A percentile compares a stretch with the other conserved stretches of the same genome.
Evolutionary conservation across 2,797 vertebrate species (phyloP).

Genomic region (Eulemur mongoz): DNA sequence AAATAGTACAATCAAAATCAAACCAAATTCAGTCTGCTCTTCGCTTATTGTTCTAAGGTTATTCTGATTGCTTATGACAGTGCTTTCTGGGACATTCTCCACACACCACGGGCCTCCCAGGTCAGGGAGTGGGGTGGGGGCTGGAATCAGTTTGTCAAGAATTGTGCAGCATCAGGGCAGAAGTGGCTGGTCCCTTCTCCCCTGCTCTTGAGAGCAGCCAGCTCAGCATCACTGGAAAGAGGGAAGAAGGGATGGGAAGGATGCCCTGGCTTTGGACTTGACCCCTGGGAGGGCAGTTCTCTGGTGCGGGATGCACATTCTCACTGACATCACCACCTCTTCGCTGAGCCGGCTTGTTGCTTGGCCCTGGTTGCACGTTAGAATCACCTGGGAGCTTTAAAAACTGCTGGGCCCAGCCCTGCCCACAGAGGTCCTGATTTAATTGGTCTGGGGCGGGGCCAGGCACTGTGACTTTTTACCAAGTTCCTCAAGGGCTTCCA

Average conservation of each 20-base stretch:
- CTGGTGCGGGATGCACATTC: neutral
- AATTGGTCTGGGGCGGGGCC: neutral
- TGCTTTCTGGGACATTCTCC: neutral
- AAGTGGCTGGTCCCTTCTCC: neutral
- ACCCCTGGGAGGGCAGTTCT: neutral
- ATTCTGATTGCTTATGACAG: neutral
- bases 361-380: neutral
- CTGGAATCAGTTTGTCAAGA: neutral
- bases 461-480: neutral
- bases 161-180: neutral
- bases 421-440: neutral
- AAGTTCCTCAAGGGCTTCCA: neutral
- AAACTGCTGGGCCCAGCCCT: rapidly evolving
- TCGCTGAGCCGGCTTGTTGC: too few species aligned
- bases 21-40: neutral
- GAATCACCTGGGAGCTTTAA: neutral
- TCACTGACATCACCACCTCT: neutral
- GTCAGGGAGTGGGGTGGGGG: neutral
- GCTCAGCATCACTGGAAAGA: neutral
- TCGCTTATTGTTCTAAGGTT: neutral
- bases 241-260: neutral
- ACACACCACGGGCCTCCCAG: neutral
- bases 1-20: neutral
- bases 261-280: neutral
- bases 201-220: neutral